These are phyloP conservation scores for Aquatica leii DNA, from an alignment of 2,888 invertebrate species.

Conservation along the genomic window DNA sequence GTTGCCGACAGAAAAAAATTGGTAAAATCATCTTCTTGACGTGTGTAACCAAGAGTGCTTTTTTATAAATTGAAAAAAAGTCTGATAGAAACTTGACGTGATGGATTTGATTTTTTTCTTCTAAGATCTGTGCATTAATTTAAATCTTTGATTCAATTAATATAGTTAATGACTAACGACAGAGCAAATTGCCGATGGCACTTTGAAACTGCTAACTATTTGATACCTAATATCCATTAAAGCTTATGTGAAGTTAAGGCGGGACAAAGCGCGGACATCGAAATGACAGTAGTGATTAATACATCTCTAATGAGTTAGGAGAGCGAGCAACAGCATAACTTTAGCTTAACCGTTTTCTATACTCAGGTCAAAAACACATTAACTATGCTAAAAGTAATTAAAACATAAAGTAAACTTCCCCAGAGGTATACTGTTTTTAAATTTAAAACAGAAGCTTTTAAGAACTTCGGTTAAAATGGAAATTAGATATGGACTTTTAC, in stretches of 20 bases:
- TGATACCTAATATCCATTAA: conserved; percentile 37
- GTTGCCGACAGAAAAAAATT: not conserved
- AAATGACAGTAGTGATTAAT: conserved; percentile 36
- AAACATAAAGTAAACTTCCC: conserved; percentile 22
- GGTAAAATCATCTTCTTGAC: conserved; percentile 5
- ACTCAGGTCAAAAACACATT: conserved; percentile 24
- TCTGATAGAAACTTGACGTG: not conserved
- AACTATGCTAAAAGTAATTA: conserved; percentile 33
- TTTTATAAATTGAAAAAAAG: conserved; percentile 14
- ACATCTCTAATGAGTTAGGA: conserved; percentile 36
- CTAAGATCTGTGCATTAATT: too few species aligned
- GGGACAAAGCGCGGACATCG: conserved; percentile 36
- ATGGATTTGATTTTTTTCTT: not conserved
- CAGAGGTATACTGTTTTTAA: conserved; percentile 23
- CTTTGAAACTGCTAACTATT: conserved; percentile 29
- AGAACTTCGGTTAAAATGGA: conserved; percentile 28
- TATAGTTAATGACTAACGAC: conserved; percentile 18
- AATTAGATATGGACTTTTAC: conserved; percentile 30
- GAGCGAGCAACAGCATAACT: conserved; percentile 20
- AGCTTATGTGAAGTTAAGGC: conserved; percentile 28
- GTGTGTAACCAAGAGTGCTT: conserved; percentile 16
- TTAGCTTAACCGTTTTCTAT: conserved; percentile 22
- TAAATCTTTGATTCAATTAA: too few species aligned
- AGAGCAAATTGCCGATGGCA: conserved; percentile 29
- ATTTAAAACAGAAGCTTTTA: conserved; percentile 30